Evolutionary conservation across 2,888 invertebrate genomes (phyloP).

Genomic region (Drosophila suboccidentalis): DNA sequence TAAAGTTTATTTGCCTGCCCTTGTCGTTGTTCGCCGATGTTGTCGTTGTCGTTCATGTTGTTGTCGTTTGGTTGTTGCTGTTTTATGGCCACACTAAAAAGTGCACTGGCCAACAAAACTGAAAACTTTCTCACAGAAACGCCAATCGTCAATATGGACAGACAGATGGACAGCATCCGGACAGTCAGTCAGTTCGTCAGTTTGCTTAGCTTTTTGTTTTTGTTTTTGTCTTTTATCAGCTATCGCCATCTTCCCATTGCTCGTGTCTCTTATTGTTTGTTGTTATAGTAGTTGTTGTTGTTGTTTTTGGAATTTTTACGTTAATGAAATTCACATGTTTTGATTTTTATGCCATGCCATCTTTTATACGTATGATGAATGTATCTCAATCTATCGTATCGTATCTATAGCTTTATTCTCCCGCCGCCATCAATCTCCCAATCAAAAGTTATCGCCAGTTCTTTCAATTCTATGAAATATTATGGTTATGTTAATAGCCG

Average conservation of each 20-base stretch:
- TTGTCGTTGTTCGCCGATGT: conserved; percentile 50
- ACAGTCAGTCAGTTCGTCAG: conserved; percentile 36
- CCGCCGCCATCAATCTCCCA: conserved; percentile 50
- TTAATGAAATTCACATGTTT: conserved; percentile 78
- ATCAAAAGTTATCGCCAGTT: conserved; percentile 49
- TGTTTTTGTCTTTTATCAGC: conserved; percentile 53
- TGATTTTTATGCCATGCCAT: conserved; percentile 62
- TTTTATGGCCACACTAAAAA: conserved; percentile 75
- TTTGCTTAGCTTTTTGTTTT: conserved; percentile 30
- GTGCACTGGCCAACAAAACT: conserved; percentile 74
- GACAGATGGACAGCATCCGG: conserved; percentile 24
- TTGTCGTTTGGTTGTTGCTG: conserved; percentile 48
- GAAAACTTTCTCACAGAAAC: conserved; percentile 73
- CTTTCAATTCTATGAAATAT: conserved; percentile 20
- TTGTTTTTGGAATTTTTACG: conserved; percentile 53
- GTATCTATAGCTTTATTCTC: conserved; percentile 8
- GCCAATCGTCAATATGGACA: conserved; percentile 37
- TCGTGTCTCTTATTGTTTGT: conserved; percentile 4
- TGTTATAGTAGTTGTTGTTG: neutral
- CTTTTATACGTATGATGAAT: conserved; percentile 62
- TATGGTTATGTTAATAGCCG: conserved; percentile 60
- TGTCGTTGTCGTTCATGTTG: conserved; percentile 22
- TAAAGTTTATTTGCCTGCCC: conserved; percentile 79
- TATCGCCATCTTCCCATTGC: conserved; percentile 58
- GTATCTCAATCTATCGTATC: conserved; percentile 49